phyloP scores from a whole-genome alignment of 2,113 vertebrate genomes.

The Myotis lucifugus region DNA sequence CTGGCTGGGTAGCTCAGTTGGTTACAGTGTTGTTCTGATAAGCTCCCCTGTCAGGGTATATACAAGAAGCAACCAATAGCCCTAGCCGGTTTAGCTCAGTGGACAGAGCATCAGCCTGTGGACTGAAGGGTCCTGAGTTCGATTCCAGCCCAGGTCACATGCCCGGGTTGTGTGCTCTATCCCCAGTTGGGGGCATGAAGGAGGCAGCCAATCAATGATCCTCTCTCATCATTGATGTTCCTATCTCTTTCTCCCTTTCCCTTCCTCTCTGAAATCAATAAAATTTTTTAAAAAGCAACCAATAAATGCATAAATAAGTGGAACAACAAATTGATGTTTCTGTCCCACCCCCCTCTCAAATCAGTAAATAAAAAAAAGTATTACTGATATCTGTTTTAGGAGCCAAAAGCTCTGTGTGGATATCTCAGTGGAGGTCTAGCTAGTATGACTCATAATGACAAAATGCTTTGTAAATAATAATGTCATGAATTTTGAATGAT shows the following conservation, averaged over 20 bases:
- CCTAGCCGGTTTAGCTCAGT: too few relatives aligned
- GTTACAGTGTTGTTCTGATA: background rate
- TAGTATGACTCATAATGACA: background rate
- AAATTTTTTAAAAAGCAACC: background rate
- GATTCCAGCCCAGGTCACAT: too few relatives aligned
- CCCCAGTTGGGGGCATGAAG: too few relatives aligned
- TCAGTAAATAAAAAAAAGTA: background rate
- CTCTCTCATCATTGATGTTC: too few relatives aligned
- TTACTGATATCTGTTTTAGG: background rate
- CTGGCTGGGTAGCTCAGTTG: background rate
- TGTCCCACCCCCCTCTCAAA: background rate
- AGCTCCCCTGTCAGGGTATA: background rate
- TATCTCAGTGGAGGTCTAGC: background rate
- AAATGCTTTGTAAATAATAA: conserved; percentile 20
- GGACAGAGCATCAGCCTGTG: too few relatives aligned
- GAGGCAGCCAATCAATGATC: too few relatives aligned
- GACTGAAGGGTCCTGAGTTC: too few relatives aligned
- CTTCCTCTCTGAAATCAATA: too few relatives aligned
- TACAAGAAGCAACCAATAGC: background rate
- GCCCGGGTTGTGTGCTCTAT: too few relatives aligned
- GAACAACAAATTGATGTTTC: background rate
- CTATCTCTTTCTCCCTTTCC: too few relatives aligned
- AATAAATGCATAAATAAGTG: background rate
- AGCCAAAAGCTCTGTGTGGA: background rate
- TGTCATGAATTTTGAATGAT: background rate